A percentile compares a stretch with the other conserved stretches of the same genome.
These are phyloP conservation scores for Drosophila mauritiana DNA, from an alignment of 1,140 invertebrate species.

Conservation along the genomic window DNA sequence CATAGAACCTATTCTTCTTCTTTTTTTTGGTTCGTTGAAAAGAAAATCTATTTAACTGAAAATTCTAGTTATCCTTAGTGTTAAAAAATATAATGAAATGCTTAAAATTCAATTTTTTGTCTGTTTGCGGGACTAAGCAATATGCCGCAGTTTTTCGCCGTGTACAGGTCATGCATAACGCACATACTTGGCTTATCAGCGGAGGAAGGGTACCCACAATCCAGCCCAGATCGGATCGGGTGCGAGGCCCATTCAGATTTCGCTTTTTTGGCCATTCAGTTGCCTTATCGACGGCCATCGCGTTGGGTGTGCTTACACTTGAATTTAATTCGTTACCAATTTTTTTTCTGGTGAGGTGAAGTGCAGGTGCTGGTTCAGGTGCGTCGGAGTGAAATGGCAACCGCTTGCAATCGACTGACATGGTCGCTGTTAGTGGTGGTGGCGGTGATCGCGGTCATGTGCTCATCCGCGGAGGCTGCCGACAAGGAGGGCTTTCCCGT, in stretches of 20 bases:
- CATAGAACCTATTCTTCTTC: too few species aligned
- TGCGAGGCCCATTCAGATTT: conserved; percentile 26
- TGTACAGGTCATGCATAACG: neutral
- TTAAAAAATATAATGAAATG: too few species aligned
- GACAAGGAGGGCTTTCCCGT: conserved; percentile 86
- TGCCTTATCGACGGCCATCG: conserved; percentile 85
- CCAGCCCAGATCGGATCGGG: conserved; percentile 17
- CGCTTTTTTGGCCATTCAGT: conserved; percentile 45
- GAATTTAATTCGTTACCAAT: neutral
- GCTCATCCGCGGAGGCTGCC: conserved; percentile 9
- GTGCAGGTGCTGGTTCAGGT: neutral
- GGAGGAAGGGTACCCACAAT: neutral
- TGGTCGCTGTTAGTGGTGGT: neutral
- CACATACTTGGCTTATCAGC: conserved; percentile 5
- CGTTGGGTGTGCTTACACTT: conserved; percentile 25
- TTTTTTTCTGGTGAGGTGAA: neutral
- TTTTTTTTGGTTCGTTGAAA: too few species aligned
- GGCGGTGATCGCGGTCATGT: conserved; percentile 6
- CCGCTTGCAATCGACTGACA: neutral
- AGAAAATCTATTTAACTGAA: too few species aligned
- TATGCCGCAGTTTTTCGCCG: neutral
- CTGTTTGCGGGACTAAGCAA: too few species aligned
- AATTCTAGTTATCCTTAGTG: too few species aligned
- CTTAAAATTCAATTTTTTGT: too few species aligned
- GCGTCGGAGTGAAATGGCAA: conserved; percentile 4